These are phyloP conservation scores for Delia radicum DNA, from an alignment of 1,140 invertebrate species.

Conservation along the genomic window DNA sequence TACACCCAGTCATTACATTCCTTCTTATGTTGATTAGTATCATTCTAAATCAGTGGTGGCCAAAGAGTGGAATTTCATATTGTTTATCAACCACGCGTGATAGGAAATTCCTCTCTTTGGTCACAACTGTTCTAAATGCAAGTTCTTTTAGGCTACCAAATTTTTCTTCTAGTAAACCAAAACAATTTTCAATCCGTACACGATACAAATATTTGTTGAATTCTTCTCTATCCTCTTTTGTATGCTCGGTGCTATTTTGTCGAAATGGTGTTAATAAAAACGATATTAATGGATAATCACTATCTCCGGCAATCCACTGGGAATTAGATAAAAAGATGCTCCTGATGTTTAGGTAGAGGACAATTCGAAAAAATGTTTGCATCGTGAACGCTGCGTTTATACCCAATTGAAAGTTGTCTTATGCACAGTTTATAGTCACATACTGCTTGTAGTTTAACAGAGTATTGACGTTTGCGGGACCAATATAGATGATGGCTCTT, in stretches of 20 bases:
- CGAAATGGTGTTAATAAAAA: background rate
- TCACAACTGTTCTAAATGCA: background rate
- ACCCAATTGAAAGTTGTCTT: background rate
- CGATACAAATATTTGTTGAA: conserved; percentile 14
- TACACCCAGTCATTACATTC: no score
- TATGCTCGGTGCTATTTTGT: background rate
- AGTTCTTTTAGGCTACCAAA: background rate
- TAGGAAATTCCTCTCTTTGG: no score
- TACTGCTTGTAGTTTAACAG: background rate
- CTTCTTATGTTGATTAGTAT: no score
- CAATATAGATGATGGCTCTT: background rate
- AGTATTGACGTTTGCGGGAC: background rate
- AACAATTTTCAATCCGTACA: conserved; percentile 6
- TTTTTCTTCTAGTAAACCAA: conserved; percentile 5
- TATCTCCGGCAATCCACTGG: background rate
- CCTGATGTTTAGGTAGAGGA: background rate
- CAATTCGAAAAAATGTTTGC: background rate
- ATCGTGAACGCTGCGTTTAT: background rate
- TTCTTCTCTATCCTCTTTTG: background rate
- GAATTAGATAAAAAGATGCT: background rate
- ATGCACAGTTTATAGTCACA: conserved; percentile 6
- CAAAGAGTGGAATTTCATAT: no score
- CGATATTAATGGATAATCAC: background rate
- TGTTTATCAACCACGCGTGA: no score
- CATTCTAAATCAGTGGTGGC: no score